Percentiles rank a stretch among this genome's conserved stretches.
phyloP scores from a whole-genome alignment of 2,888 invertebrate genomes.

The Cephus spinipes region DNA sequence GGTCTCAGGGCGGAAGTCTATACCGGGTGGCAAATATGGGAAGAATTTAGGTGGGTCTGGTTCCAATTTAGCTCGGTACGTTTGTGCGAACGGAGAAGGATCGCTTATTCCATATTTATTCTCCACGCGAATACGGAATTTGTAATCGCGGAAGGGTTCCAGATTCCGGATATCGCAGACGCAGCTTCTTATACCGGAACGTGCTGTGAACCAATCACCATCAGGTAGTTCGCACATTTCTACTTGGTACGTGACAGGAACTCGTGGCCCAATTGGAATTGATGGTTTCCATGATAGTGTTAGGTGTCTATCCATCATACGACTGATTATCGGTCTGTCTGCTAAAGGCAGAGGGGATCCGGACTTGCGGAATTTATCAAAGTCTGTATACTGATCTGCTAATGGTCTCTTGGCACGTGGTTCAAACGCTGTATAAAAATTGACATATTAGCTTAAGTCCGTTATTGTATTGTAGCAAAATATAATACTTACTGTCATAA shows the following conservation, averaged over 20 bases:
- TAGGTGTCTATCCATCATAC: slow-evolving; percentile 90
- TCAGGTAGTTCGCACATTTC: slow-evolving; percentile 94
- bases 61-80: slow-evolving; percentile 81
- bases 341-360: slow-evolving; percentile 89
- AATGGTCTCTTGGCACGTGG: slow-evolving; percentile 75
- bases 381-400: slow-evolving; percentile 85
- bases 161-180: slow-evolving; percentile 90
- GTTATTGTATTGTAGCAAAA: not conserved
- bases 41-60: slow-evolving; percentile 84
- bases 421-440: slow-evolving; percentile 71
- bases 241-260: slow-evolving; percentile 93
- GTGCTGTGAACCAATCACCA: slow-evolving; percentile 92
- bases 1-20: slow-evolving; percentile 86
- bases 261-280: slow-evolving; percentile 85
- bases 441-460: not conserved
- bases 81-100: slow-evolving; percentile 91
- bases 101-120: slow-evolving; percentile 97
- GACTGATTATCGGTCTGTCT: slow-evolving; percentile 91
- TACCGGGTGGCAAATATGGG: slow-evolving; percentile 83
- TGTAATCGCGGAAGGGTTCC: slow-evolving; percentile 94
- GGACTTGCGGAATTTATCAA: slow-evolving; percentile 83
- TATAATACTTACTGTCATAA: slow-evolving; percentile 78
- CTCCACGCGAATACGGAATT: slow-evolving; percentile 94
- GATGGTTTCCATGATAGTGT: slow-evolving; percentile 95
- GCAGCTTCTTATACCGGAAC: slow-evolving; percentile 87